Conservation (phyloP, 1,140 invertebrate species). For the Daktulosphaira vitifoliae region DNA sequence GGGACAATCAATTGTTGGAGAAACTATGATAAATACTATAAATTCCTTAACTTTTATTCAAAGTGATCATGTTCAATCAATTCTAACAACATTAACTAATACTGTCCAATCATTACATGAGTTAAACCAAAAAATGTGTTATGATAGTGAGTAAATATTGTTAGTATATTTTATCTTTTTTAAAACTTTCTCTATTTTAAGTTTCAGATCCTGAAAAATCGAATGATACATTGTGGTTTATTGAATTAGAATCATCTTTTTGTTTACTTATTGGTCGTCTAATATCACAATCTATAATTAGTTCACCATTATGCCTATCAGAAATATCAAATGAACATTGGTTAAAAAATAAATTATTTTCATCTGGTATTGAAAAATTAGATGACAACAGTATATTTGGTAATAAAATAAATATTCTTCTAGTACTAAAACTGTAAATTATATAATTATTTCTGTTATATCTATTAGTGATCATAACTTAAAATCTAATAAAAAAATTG, state of each 20-base stretch:
- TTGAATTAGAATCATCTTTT: slow-evolving; percentile 54
- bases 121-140: slow-evolving; percentile 24
- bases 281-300: slow-evolving; percentile 51
- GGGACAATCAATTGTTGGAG: slow-evolving; percentile 20
- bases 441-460: too few species aligned
- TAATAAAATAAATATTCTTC: not conserved
- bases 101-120: slow-evolving; percentile 22
- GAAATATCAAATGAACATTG: slow-evolving; percentile 48
- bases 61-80: slow-evolving; percentile 15
- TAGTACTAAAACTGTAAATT: too few species aligned
- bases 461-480: too few species aligned
- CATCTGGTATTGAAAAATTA: slow-evolving; percentile 48
- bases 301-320: slow-evolving; percentile 44
- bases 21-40: slow-evolving; percentile 22
- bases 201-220: slow-evolving; percentile 6
- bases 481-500: too few species aligned
- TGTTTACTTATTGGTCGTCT: slow-evolving; percentile 53
- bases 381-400: slow-evolving; percentile 31
- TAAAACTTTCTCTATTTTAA: not conserved
- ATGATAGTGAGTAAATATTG: not conserved
- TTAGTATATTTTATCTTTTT: not conserved
- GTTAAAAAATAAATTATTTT: slow-evolving; percentile 47
- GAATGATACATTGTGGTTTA: slow-evolving; percentile 50
- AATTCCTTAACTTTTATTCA: slow-evolving; percentile 16
- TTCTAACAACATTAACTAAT: slow-evolving; percentile 23